Conservation (phyloP, 64 coral and sea anemone genomes). For the Hydrozoanthus tunicans region DNA sequence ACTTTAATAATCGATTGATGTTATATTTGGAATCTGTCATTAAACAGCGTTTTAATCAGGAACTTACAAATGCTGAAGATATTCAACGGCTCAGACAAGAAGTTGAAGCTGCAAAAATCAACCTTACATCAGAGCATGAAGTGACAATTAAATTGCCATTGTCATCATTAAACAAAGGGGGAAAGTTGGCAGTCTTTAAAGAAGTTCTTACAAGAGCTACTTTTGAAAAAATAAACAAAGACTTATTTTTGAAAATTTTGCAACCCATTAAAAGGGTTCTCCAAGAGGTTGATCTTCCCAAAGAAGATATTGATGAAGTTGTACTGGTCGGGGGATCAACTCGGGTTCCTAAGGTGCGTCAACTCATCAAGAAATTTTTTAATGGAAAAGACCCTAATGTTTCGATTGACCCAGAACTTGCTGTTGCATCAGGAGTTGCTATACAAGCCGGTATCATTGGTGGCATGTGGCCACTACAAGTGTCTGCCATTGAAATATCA, state of each 20-base stretch:
- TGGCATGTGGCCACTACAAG: constrained; percentile 98
- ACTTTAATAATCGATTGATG: constrained; percentile 93
- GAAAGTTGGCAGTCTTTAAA: constrained; percentile 73
- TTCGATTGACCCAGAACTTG: constrained; percentile 96
- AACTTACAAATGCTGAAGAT: constrained; percentile 80
- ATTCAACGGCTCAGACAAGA: constrained; percentile 85
- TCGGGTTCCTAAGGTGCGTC: constrained; percentile 82
- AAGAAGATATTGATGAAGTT: constrained; percentile 84
- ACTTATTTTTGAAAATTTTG: constrained; percentile 91
- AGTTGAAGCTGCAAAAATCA: constrained; percentile 94
- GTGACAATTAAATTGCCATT: constrained; percentile 65
- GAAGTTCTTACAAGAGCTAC: constrained; percentile 72
- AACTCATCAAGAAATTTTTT: constrained; percentile 88
- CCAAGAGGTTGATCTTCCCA: constrained; percentile 76
- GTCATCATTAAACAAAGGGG: constrained; percentile 73
- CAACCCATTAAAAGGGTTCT: constrained; percentile 87
- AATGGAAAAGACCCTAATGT: constrained; percentile 96
- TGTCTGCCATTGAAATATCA: constrained; percentile 92
- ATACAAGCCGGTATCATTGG: constrained; percentile 99
- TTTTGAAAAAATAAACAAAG: constrained; percentile 98
- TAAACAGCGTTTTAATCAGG: constrained; percentile 65
- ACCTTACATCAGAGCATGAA: constrained; percentile 65
- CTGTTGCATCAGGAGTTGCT: constrained; percentile 94
- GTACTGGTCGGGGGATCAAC: constrained; percentile 97
- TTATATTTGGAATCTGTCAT: constrained; percentile 74